Conservation (phyloP, 2,113 vertebrate species). For the Glaucomys volans region DNA sequence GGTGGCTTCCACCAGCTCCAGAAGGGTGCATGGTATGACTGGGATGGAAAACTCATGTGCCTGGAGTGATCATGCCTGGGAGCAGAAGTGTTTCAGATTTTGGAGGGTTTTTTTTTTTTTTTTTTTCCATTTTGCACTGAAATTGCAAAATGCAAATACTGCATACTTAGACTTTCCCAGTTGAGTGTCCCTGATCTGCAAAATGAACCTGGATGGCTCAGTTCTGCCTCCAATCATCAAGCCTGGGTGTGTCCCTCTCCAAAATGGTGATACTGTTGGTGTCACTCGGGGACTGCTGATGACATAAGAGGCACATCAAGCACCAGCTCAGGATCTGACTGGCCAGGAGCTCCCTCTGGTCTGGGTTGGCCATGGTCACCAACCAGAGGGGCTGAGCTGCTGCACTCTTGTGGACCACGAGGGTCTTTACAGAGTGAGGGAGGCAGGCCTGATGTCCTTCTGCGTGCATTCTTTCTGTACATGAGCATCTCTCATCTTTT, state of each 20-base stretch:
- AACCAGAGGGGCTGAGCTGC: not conserved
- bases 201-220: not conserved
- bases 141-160: not conserved
- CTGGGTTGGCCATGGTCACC: not conserved
- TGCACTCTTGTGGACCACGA: no score
- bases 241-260: not conserved
- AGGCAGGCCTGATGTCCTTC: not conserved
- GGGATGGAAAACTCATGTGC: not conserved
- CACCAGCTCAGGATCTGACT: no score
- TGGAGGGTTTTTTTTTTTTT: not conserved
- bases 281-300: not conserved
- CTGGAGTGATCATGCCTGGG: not conserved
- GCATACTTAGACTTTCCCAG: not conserved
- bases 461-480: not conserved
- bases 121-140: no score
- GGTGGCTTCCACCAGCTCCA: fast-evolving
- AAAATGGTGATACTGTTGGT: fast-evolving
- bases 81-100: not conserved
- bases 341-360: not conserved
- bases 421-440: not conserved
- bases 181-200: not conserved
- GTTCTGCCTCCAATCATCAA: not conserved
- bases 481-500: not conserved
- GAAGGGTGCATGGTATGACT: not conserved
- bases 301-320: fast-evolving